Conservation (phyloP, 2,113 vertebrate species). For the Oceanodroma tethys region DNA sequence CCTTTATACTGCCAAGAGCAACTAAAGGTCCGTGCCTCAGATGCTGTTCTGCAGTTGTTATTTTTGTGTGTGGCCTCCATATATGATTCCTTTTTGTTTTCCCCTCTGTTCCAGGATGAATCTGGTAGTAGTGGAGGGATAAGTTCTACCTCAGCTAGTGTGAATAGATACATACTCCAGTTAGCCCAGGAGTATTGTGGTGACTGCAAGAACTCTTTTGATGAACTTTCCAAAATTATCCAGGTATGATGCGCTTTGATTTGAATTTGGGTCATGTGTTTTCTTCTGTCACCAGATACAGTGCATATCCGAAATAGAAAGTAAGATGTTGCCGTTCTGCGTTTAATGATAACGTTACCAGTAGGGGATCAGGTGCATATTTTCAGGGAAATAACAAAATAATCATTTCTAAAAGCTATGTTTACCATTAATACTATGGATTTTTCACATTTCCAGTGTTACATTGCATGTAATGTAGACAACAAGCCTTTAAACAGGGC, state of each 20-base stretch:
- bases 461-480: background rate
- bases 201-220: conserved; percentile 97
- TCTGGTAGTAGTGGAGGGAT: conserved; percentile 85
- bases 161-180: conserved; percentile 97
- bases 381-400: background rate
- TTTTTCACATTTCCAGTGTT: background rate
- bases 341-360: background rate
- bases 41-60: background rate
- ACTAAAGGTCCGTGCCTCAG: background rate
- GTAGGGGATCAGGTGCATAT: background rate
- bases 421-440: background rate
- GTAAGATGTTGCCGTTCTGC: background rate
- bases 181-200: conserved; percentile 97
- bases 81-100: background rate
- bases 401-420: background rate
- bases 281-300: background rate
- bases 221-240: conserved; percentile 98
- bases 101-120: conserved; percentile 82
- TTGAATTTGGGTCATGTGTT: background rate
- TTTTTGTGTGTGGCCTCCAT: background rate
- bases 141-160: conserved; percentile 90
- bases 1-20: background rate
- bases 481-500: background rate
- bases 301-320: background rate
- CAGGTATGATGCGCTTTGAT: conserved; percentile 75